A percentile compares a stretch with the other conserved stretches of the same genome.
Conservation (phyloP, 2,888 invertebrate genomes). For the Clivina fossor region DNA sequence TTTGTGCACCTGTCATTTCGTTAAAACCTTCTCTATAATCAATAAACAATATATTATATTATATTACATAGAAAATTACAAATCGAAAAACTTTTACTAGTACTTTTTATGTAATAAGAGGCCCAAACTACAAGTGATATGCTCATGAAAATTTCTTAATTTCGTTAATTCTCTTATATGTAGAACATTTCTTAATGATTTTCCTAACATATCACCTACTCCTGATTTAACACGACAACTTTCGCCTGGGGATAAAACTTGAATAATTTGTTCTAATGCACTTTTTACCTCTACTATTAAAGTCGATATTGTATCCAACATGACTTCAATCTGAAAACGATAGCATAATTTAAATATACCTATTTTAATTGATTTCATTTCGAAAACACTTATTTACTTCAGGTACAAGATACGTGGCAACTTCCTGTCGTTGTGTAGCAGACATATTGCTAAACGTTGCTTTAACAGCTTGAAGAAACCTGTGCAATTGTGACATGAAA, state of each 20-base stretch:
- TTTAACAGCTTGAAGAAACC: conserved; percentile 62
- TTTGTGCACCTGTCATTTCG: conserved; percentile 61
- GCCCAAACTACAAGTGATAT: conserved; percentile 57
- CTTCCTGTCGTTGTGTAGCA: conserved; percentile 60
- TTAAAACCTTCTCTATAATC: conserved; percentile 60
- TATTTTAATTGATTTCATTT: too few relatives aligned
- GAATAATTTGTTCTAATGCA: conserved; percentile 63
- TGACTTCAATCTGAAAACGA: conserved; percentile 62
- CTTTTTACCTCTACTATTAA: conserved; percentile 62
- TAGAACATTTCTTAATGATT: conserved; percentile 51
- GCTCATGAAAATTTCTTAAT: conserved; percentile 58
- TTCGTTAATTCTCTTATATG: conserved; percentile 60
- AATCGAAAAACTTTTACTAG: conserved; percentile 50
- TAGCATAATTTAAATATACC: too few relatives aligned
- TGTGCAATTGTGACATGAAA: conserved; percentile 64
- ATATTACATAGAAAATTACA: too few relatives aligned
- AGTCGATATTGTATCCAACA: conserved; percentile 61
- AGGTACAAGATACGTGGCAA: conserved; percentile 67
- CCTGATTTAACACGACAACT: conserved; percentile 41
- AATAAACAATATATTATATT: not conserved
- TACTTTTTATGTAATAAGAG: conserved; percentile 61
- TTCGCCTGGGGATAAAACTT: conserved; percentile 49
- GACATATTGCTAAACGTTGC: conserved; percentile 61
- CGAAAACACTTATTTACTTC: conserved; percentile 63
- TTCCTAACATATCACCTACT: conserved; percentile 46